Percentiles rank a stretch among this genome's conserved stretches.
These are phyloP conservation scores for Hemichromis elongatus DNA, from an alignment of 2,113 vertebrate genomes.

Conservation along the genomic window DNA sequence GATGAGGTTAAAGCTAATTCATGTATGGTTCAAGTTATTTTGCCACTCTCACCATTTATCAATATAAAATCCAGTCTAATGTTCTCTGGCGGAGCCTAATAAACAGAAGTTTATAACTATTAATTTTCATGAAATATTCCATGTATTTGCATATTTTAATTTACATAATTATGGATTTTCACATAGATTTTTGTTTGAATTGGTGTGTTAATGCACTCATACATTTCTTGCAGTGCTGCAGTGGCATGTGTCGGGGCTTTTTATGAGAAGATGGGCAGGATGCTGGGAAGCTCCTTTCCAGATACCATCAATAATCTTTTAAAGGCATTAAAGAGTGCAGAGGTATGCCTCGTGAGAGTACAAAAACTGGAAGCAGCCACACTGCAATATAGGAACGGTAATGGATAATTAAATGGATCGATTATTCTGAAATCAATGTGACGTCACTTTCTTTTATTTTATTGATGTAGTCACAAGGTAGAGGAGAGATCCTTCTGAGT, in stretches of 20 bases:
- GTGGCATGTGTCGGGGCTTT: slow-evolving; percentile 97
- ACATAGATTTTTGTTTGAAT: not conserved
- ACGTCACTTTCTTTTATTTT: not conserved
- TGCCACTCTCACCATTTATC: not conserved
- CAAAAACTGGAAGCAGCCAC: not conserved
- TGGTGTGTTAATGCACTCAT: not conserved
- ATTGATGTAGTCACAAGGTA: slow-evolving; percentile 85
- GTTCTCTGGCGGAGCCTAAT: not conserved
- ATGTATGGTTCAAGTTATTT: not conserved
- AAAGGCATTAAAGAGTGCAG: slow-evolving; percentile 94
- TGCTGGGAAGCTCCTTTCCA: slow-evolving; percentile 96
- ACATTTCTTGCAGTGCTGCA: slow-evolving; percentile 78
- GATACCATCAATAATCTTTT: slow-evolving; percentile 97
- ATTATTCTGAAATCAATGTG: not conserved
- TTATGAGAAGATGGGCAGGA: slow-evolving; percentile 98
- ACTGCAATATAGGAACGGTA: not conserved
- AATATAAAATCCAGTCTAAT: not conserved
- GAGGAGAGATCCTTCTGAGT: slow-evolving; percentile 95
- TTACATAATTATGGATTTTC: not conserved
- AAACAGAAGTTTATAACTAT: not conserved
- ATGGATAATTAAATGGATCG: not conserved
- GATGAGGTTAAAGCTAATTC: not conserved
- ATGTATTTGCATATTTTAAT: not conserved
- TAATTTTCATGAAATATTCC: not conserved
- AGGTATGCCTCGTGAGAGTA: slow-evolving; percentile 71